Evolutionary conservation across 2,113 vertebrate genomes (phyloP).

Genomic region (Acanthisitta chloris): DNA sequence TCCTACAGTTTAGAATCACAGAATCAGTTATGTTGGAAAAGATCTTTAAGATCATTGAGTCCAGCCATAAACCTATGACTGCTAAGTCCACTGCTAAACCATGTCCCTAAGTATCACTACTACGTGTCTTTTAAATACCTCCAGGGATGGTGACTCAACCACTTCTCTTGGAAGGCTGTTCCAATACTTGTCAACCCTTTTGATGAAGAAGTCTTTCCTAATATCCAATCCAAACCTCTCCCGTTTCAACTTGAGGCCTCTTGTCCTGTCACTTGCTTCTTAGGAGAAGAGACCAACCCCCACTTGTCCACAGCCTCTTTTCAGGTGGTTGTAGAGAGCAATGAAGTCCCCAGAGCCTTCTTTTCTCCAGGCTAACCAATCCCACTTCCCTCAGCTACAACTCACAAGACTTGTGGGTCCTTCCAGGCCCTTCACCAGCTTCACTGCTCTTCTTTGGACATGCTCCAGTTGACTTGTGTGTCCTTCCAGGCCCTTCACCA

Average conservation of each 20-base stretch:
- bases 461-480: too few species aligned
- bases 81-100: background rate
- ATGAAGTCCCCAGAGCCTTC: background rate
- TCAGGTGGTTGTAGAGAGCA: background rate
- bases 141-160: background rate
- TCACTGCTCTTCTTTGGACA: background rate
- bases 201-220: background rate
- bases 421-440: background rate
- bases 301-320: background rate
- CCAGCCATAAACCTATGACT: background rate
- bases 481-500: background rate
- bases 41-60: background rate
- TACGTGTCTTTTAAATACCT: background rate
- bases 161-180: background rate
- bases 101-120: background rate
- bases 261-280: background rate
- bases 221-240: background rate
- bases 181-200: background rate
- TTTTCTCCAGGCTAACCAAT: background rate
- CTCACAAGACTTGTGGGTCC: background rate
- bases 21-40: too few species aligned
- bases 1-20: too few species aligned
- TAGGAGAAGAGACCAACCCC: background rate
- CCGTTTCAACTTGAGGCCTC: background rate
- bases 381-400: background rate